Evolutionary conservation across 2,888 invertebrate genomes (phyloP).

Genomic region (Leptogaster cylindrica): DNA sequence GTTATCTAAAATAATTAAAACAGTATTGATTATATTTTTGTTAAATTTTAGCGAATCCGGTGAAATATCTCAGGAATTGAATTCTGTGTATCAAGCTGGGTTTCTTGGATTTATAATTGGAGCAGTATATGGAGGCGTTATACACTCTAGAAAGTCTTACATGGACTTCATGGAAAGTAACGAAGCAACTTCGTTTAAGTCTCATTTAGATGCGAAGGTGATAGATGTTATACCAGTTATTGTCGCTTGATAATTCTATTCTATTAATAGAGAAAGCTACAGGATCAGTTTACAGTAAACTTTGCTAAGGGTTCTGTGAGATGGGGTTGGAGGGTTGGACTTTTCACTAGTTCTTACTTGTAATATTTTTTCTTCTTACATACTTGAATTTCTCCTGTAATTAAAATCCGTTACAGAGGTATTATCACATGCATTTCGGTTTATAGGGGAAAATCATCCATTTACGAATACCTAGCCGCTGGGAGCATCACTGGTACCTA

Average conservation of each 20-base stretch:
- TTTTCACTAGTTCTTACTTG: slow-evolving; percentile 75
- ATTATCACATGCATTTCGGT: slow-evolving; percentile 69
- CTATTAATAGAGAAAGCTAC: slow-evolving; percentile 69
- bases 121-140: slow-evolving; percentile 70
- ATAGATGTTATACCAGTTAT: background rate
- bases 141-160: slow-evolving; percentile 67
- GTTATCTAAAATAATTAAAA: slow-evolving; percentile 9
- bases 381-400: background rate
- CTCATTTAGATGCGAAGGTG: slow-evolving; percentile 74
- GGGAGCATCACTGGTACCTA: slow-evolving; percentile 67
- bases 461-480: slow-evolving; percentile 71
- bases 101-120: slow-evolving; percentile 69
- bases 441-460: slow-evolving; percentile 71
- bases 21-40: background rate
- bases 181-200: slow-evolving; percentile 73
- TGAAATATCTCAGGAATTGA: slow-evolving; percentile 68
- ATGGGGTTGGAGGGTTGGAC: slow-evolving; percentile 73
- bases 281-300: slow-evolving; percentile 71
- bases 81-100: slow-evolving; percentile 67
- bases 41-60: slow-evolving; percentile 69
- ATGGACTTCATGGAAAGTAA: slow-evolving; percentile 74
- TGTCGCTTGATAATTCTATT: background rate
- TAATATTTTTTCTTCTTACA: slow-evolving; percentile 58
- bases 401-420: slow-evolving; percentile 63
- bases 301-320: slow-evolving; percentile 76